Evolutionary conservation across 2,113 vertebrate species (phyloP).

Genomic region (Gnathonemus echidnorhynchus): DNA sequence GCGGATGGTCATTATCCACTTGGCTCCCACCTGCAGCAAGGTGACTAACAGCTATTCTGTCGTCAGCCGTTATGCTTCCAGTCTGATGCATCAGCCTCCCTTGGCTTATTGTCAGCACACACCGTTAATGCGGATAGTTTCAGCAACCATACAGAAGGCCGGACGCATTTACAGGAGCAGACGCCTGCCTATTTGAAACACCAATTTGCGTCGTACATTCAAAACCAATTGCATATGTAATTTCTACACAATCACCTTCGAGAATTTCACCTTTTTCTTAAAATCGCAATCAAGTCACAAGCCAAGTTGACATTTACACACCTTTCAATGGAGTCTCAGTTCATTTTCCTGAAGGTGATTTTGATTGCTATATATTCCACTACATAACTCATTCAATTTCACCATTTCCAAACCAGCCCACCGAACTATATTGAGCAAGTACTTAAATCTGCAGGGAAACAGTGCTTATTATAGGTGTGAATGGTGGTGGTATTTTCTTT

Average conservation of each 20-base stretch:
- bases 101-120: too few species aligned
- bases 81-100: neutral
- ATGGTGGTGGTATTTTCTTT: neutral
- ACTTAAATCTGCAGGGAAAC: neutral
- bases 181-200: neutral
- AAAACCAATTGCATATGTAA: constrained; percentile 18
- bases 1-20: neutral
- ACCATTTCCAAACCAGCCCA: neutral
- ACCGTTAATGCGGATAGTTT: neutral
- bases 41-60: neutral
- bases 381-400: neutral
- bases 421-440: neutral
- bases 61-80: neutral
- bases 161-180: neutral
- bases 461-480: neutral
- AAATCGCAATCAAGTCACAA: neutral
- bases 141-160: neutral
- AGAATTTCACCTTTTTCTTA: neutral
- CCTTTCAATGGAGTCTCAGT: neutral
- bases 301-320: neutral
- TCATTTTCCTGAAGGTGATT: neutral
- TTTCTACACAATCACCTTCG: neutral
- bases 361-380: neutral
- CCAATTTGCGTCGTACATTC: constrained; percentile 3
- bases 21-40: neutral